Percentiles rank a stretch among this genome's conserved stretches.
Evolutionary conservation across 1,140 invertebrate species (phyloP).

Genomic region (Drosophila simulans): DNA sequence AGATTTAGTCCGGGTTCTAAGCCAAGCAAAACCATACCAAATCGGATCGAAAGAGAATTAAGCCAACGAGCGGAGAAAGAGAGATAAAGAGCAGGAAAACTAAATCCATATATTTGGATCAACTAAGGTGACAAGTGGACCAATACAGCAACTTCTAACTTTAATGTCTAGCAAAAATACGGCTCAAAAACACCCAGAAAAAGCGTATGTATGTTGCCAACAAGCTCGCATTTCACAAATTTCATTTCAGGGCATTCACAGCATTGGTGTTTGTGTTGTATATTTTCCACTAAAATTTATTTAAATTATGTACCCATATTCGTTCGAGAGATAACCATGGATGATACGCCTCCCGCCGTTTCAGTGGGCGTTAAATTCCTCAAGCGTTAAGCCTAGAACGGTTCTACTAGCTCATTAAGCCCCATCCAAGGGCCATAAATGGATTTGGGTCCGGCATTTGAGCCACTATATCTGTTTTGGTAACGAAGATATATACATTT

Average conservation of each 20-base stretch:
- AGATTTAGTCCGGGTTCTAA: conserved; percentile 12
- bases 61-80: not conserved
- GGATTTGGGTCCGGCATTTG: conserved; percentile 11
- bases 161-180: too few relatives aligned
- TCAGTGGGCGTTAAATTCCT: conserved; percentile 27
- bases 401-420: conserved; percentile 37
- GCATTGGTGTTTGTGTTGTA: not conserved
- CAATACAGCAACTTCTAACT: too few relatives aligned
- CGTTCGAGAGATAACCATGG: not conserved
- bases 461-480: not conserved
- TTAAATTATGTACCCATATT: not conserved
- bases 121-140: too few relatives aligned
- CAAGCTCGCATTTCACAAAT: too few relatives aligned
- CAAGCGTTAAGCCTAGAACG: conserved; percentile 43
- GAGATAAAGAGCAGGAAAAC: not conserved
- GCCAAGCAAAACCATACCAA: not conserved
- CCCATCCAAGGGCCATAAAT: conserved; percentile 11
- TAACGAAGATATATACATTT: not conserved
- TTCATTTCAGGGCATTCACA: too few relatives aligned
- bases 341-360: not conserved
- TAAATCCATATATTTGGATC: too few relatives aligned
- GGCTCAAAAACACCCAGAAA: too few relatives aligned
- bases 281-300: not conserved
- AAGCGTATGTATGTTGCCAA: too few relatives aligned
- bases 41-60: not conserved